Conservation (phyloP, 2,113 vertebrate genomes). For the Rhynchomys soricoides region DNA sequence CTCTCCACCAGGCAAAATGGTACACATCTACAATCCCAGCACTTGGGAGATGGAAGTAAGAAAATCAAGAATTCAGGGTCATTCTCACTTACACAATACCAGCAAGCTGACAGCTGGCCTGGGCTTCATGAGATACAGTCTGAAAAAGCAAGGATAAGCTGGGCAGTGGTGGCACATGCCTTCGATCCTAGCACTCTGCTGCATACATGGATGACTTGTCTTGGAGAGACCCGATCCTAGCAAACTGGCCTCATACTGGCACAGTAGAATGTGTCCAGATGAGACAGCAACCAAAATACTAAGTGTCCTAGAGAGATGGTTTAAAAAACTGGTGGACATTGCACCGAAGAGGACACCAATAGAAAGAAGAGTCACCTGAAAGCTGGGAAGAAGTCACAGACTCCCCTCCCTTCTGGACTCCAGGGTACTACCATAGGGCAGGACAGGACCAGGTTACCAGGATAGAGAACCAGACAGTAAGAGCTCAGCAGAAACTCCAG, state of each 20-base stretch:
- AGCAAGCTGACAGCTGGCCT: too few relatives aligned
- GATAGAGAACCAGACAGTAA: background rate
- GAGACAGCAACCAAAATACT: background rate
- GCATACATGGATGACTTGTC: background rate
- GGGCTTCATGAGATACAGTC: background rate
- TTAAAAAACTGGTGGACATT: background rate
- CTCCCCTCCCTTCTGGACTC: background rate
- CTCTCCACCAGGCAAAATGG: background rate
- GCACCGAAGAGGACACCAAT: constrained; percentile 15
- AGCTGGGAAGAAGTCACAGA: background rate
- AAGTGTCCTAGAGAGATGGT: background rate
- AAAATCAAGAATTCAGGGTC: background rate
- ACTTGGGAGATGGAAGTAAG: background rate
- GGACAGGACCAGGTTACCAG: background rate
- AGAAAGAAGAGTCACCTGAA: background rate
- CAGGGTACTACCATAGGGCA: background rate
- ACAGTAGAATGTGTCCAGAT: background rate
- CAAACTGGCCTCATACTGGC: background rate
- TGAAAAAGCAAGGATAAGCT: background rate
- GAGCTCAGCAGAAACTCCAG: background rate
- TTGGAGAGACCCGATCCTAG: background rate
- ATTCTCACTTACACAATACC: background rate
- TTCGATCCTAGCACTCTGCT: background rate
- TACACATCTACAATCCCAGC: background rate
- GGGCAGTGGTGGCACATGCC: too few relatives aligned